Conservation (phyloP, 2,888 invertebrate species). For the Plebejus anna region DNA sequence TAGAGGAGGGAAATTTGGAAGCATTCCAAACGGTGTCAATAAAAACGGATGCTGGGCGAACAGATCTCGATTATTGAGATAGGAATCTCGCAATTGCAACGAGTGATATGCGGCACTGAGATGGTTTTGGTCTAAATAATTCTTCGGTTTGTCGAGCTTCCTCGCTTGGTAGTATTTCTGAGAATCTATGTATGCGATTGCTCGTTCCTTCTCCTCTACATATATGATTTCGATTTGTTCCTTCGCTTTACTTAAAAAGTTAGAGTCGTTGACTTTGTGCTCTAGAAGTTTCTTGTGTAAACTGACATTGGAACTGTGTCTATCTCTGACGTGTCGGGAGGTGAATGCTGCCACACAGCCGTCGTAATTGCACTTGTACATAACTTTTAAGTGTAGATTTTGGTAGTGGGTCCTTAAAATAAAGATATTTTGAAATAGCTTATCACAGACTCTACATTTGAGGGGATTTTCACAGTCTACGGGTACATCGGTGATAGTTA, state of each 20-base stretch:
- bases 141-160: conserved; percentile 62
- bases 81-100: conserved; percentile 61
- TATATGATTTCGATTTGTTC: conserved; percentile 90
- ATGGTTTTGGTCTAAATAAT: conserved; percentile 52
- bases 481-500: conserved; percentile 89
- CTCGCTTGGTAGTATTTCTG: conserved; percentile 64
- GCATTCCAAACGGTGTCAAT: conserved; percentile 71
- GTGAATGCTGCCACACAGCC: conserved; percentile 97
- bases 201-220: conserved; percentile 85
- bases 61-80: conserved; percentile 65
- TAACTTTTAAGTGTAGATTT: conserved; percentile 95
- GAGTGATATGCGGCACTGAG: conserved; percentile 62
- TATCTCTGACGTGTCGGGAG: conserved; percentile 94
- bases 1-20: conserved; percentile 70
- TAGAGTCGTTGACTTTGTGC: conserved; percentile 65
- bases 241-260: conserved; percentile 77
- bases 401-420: conserved; percentile 97
- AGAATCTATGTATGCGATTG: conserved; percentile 79
- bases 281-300: conserved; percentile 92
- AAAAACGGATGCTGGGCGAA: conserved; percentile 70
- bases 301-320: conserved; percentile 94
- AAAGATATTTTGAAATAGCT: conserved; percentile 95
- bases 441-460: conserved; percentile 94
- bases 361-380: conserved; percentile 96
- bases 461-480: conserved; percentile 95